Percentiles rank a stretch among this genome's conserved stretches.
Conservation (phyloP, 2,888 invertebrate species). For the Drosophila prostipennis region DNA sequence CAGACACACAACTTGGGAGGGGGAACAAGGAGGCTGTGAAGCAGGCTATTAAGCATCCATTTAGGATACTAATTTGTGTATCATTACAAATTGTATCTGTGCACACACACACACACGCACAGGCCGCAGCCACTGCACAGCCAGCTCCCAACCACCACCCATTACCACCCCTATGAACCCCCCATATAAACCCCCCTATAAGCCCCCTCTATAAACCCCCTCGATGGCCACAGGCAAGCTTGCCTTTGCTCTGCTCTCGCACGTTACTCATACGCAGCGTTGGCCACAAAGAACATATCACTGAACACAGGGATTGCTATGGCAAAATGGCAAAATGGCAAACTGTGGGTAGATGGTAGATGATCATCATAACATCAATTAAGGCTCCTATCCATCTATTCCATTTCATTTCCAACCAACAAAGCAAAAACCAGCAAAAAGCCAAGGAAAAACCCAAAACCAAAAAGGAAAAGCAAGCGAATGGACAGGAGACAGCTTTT, state of each 20-base stretch:
- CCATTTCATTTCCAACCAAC: conserved; percentile 55
- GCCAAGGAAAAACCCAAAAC: conserved; percentile 38
- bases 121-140: conserved; percentile 27
- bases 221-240: conserved; percentile 1
- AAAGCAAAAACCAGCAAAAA: conserved; percentile 47
- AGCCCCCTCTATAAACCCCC: not conserved
- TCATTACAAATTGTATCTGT: conserved; percentile 77
- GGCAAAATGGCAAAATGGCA: conserved; percentile 13
- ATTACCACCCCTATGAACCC: not conserved
- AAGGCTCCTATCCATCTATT: conserved; percentile 57
- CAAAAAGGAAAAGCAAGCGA: conserved; percentile 27
- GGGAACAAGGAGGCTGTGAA: conserved; percentile 42
- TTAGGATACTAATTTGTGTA: conserved; percentile 81
- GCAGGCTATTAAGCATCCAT: conserved; percentile 77
- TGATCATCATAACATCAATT: conserved; percentile 74
- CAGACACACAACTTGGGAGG: conserved; percentile 16
- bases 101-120: conserved; percentile 31
- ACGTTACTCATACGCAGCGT: conserved; percentile 68
- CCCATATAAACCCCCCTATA: not conserved
- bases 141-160: conserved; percentile 1
- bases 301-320: conserved; percentile 61
- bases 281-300: conserved; percentile 46
- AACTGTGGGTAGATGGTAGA: conserved; percentile 11
- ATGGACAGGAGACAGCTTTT: not conserved
- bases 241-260: conserved; percentile 28